Percentiles rank a stretch among this genome's conserved stretches.
Conservation (phyloP, 2,888 invertebrate species). For the Rotaria macrura region DNA sequence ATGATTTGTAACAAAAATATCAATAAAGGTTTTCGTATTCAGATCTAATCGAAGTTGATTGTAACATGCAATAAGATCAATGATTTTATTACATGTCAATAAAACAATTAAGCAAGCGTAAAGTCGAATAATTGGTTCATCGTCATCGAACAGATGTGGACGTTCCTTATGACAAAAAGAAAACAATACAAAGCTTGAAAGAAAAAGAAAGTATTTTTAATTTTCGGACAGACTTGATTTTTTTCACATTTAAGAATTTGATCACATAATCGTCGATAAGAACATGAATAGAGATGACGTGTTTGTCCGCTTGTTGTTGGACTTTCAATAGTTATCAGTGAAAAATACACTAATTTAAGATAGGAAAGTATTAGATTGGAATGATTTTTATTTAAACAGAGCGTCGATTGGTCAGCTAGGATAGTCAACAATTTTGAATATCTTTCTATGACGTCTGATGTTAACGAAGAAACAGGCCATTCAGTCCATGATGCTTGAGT, state of each 20-base stretch:
- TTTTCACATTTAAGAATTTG: slow-evolving; percentile 16
- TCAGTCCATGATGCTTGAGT: background rate
- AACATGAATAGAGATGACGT: background rate
- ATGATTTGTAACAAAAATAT: background rate
- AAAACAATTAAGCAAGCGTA: slow-evolving; percentile 9
- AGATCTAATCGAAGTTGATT: slow-evolving; percentile 14
- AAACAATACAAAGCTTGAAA: background rate
- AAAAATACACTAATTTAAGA: background rate
- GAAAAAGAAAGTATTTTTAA: no score
- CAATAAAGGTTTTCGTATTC: background rate
- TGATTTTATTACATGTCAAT: slow-evolving; percentile 3
- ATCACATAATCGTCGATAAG: slow-evolving; percentile 12
- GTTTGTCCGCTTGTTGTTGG: slow-evolving; percentile 1
- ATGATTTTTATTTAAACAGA: background rate
- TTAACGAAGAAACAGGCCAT: background rate
- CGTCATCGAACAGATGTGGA: slow-evolving; percentile 4
- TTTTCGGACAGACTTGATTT: background rate
- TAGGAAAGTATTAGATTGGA: background rate
- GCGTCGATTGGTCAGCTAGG: background rate
- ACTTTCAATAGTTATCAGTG: slow-evolving; percentile 11
- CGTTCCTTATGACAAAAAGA: background rate
- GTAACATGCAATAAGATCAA: background rate
- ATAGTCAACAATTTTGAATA: slow-evolving; percentile 8
- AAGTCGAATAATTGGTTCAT: background rate
- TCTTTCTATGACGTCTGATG: background rate